Percentiles rank a stretch among this genome's conserved stretches.
Conservation (phyloP, 2,888 invertebrate species). For the Hermodice carunculata region DNA sequence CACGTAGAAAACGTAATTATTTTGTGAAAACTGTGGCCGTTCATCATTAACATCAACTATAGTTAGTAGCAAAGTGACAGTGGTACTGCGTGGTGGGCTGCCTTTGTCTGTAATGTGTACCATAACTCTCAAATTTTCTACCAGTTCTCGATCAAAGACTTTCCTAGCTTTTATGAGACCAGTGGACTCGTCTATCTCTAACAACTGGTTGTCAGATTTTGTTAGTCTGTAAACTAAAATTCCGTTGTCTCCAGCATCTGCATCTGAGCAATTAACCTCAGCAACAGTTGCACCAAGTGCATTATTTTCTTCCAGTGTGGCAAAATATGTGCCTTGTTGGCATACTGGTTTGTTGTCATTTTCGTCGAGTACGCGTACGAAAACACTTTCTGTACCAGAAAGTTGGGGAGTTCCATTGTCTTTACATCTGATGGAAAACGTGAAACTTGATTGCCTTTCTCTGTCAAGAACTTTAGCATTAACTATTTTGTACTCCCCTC, state of each 20-base stretch:
- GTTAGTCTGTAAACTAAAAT: conserved; percentile 7
- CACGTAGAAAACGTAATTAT: no score
- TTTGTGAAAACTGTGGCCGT: no score
- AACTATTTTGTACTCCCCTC: conserved; percentile 12
- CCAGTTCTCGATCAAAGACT: no score
- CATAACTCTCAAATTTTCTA: no score
- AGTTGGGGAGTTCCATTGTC: conserved; percentile 13
- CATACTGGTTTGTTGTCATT: conserved; percentile 27
- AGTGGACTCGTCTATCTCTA: no score
- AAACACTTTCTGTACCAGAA: conserved; percentile 1
- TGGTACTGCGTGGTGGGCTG: no score
- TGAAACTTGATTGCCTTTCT: conserved; percentile 2
- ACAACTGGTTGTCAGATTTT: no score
- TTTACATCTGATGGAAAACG: conserved; percentile 10
- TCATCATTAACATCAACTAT: no score
- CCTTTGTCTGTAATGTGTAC: no score
- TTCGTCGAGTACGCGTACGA: conserved; percentile 18
- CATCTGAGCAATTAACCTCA: conserved; percentile 18
- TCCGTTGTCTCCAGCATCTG: conserved; percentile 16
- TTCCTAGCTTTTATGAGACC: no score
- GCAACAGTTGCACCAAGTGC: conserved; percentile 5
- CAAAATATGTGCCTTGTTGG: conserved; percentile 4
- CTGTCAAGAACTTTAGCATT: conserved; percentile 10
- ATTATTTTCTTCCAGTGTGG: conserved; percentile 21
- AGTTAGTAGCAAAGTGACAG: no score